phyloP scores from a whole-genome alignment of 2,797 vertebrate species.

The Morelia viridis region DNA sequence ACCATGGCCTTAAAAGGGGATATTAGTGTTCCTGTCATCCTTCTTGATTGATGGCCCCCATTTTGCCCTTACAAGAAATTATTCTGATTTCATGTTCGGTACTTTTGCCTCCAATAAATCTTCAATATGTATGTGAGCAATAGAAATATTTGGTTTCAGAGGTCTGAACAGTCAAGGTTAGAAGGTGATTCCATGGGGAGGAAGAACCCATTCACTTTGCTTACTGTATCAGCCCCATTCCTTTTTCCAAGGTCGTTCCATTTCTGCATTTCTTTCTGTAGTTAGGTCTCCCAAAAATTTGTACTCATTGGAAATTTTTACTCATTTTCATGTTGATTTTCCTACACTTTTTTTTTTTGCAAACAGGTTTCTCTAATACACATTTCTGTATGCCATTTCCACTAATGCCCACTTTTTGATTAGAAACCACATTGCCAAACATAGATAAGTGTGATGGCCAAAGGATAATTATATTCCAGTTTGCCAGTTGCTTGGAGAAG shows the following conservation, averaged over 20 bases:
- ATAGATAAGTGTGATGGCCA: not conserved
- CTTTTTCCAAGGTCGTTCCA: not conserved
- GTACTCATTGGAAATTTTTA: too few species aligned
- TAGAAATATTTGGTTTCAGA: conserved; percentile 12
- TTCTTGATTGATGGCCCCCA: conserved; percentile 7
- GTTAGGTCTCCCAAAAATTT: not conserved
- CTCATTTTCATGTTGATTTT: not conserved
- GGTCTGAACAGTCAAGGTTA: conserved; percentile 21
- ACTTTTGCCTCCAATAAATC: conserved; percentile 35
- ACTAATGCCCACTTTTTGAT: not conserved
- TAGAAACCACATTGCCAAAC: not conserved
- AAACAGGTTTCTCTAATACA: not conserved
- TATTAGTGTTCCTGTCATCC: not conserved
- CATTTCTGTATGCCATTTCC: not conserved
- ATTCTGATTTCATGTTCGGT: conserved; percentile 18
- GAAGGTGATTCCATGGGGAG: not conserved
- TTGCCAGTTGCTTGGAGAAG: not conserved
- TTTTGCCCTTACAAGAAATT: not conserved
- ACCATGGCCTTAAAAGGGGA: conserved; percentile 42
- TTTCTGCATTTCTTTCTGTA: not conserved
- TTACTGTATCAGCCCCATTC: not conserved
- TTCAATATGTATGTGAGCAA: not conserved
- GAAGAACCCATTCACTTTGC: not conserved
- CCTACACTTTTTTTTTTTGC: not conserved
- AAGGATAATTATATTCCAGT: not conserved